Conservation (phyloP, 2,113 vertebrate species). For the Xenotilapia caudafasciata region DNA sequence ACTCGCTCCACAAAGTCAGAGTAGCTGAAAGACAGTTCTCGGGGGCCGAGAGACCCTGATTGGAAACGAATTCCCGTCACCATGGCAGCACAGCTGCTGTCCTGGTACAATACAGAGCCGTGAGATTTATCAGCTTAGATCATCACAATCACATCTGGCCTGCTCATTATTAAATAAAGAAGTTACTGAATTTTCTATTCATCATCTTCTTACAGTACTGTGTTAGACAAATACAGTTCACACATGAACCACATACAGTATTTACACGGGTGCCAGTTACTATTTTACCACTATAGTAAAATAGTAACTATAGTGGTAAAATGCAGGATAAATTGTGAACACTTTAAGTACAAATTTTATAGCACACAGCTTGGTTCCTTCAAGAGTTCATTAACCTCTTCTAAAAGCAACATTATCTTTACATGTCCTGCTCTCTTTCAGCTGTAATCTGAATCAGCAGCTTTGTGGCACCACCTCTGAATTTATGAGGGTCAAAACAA, state of each 20-base stretch:
- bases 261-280: too few relatives aligned
- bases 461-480: neutral
- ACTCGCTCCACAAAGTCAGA: slow-evolving; percentile 69
- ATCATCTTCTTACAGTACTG: neutral
- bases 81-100: slow-evolving; percentile 63
- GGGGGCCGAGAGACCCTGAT: slow-evolving; percentile 71
- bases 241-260: neutral
- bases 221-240: neutral
- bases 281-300: neutral
- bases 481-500: neutral
- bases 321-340: neutral
- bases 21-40: slow-evolving; percentile 82
- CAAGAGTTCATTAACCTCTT: neutral
- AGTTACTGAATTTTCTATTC: neutral
- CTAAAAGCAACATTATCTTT: neutral
- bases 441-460: neutral
- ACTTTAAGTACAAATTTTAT: neutral
- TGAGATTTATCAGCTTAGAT: neutral
- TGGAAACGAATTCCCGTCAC: slow-evolving; percentile 77
- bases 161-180: neutral
- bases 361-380: neutral
- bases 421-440: neutral
- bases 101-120: slow-evolving; percentile 61
- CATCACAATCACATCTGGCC: neutral
- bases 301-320: neutral